Evolutionary conservation across 1,140 invertebrate genomes (phyloP), one percentile per base, ranked within the genome.

Genomic region (Protaetia brevitarsis): DNA sequence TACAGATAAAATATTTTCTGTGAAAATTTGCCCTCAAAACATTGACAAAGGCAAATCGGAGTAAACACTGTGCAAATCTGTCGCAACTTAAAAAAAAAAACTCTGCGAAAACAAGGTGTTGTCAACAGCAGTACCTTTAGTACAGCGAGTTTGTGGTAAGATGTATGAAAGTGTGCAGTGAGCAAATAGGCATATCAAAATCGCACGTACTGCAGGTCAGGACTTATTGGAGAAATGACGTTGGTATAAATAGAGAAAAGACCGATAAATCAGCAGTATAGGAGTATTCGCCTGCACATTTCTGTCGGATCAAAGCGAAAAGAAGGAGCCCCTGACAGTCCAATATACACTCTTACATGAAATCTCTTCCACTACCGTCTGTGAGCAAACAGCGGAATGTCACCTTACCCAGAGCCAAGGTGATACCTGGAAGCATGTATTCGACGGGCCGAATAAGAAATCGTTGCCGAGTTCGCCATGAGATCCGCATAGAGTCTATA

Each of bases 401-500:
- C 0, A 95, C 89, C 62, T 78, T 98, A 13, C 96, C 96, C 0
- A 90, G 91, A 66, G 91, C 93, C 0, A 95, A 95, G 98, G 99
- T 76, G 97, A 99, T 73, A 95, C 93, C 0, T 99, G 98, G 98
- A 99, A 99, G 78, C 87, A 98, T 5, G 99, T 99, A 80, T 99
- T 99, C 79, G 97, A 99, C 78, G 95, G 71, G 91, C 92, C 23
- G 93, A 94, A 0, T 95, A 99, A 77, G 97, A 99, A 77, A 96
- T 99, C 59, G 96, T 99, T 0, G 97, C 99, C 77, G 98, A 99
- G 80, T 99, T 99, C 81, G 96, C 97, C 0, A 99, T 99, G 96
- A 86, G 98, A 82, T 99, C 99, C 80, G 98, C 21, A 99, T 99
- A 69, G 98, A 99, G 80, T 95, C 92, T 63, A 99, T 99, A 71